Percentiles rank a stretch among this genome's conserved stretches.
phyloP scores from a whole-genome alignment of 2,113 vertebrate genomes.

The Aegithalos caudatus region DNA sequence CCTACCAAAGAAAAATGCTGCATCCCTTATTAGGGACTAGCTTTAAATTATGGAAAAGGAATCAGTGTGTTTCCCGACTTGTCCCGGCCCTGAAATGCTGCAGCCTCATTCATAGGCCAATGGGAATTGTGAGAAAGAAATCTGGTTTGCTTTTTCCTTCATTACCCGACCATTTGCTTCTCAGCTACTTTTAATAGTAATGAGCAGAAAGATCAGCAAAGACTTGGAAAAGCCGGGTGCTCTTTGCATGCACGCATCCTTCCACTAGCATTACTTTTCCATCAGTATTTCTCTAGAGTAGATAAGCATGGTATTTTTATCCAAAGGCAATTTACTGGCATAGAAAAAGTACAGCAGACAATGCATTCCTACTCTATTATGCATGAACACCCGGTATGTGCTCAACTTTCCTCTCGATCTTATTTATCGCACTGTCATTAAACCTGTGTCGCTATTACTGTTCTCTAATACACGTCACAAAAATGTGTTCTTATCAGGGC shows the following conservation, averaged over 20 bases:
- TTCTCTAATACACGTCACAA: not conserved
- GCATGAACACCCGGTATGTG: conserved; percentile 17
- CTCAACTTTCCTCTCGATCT: conserved; percentile 21
- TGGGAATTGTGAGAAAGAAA: not conserved
- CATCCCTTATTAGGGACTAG: not conserved
- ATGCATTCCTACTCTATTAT: conserved; percentile 51
- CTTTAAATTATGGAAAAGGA: not conserved
- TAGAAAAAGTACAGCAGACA: conserved; percentile 37
- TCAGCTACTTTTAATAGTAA: not conserved
- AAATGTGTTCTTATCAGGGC: not conserved
- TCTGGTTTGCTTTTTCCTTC: not conserved
- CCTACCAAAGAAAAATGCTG: not conserved
- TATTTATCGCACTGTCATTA: conserved; percentile 40
- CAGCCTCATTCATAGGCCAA: not conserved
- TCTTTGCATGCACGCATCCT: not conserved
- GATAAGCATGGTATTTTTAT: conserved; percentile 49
- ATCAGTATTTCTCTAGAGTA: conserved; percentile 44
- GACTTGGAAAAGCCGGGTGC: not conserved
- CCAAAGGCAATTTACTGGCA: conserved; percentile 51
- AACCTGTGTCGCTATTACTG: conserved; percentile 14
- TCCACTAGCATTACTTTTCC: conserved; percentile 11
- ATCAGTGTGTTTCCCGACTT: not conserved
- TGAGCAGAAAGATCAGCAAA: not conserved
- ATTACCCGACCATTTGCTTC: not conserved
- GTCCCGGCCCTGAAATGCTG: not conserved